phyloP scores from a whole-genome alignment of 1,140 invertebrate species.

The Lethocerus indicus region DNA sequence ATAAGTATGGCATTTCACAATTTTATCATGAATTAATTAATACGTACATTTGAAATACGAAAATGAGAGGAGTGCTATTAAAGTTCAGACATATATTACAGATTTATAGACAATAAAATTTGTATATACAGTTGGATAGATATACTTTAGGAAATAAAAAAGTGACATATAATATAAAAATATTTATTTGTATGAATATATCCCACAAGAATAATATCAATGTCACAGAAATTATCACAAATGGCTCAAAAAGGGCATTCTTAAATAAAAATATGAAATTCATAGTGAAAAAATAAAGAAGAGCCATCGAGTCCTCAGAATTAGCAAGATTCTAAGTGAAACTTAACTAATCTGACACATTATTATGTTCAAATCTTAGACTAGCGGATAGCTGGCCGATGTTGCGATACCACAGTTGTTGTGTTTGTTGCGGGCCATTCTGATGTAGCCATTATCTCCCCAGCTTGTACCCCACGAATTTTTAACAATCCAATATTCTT shows the following conservation, averaged over 20 bases:
- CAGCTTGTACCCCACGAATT: conserved; percentile 33
- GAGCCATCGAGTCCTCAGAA: neutral
- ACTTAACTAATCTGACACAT: neutral
- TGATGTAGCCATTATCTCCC: conserved; percentile 35
- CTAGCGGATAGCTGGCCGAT: conserved; percentile 24
- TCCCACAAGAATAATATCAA: neutral
- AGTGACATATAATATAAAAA: neutral
- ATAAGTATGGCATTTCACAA: too few species aligned
- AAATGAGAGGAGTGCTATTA: too few species aligned
- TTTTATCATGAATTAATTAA: too few species aligned
- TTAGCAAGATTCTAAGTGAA: neutral
- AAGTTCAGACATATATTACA: too few species aligned
- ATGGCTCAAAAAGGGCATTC: neutral
- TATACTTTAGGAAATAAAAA: neutral
- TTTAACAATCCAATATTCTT: conserved; percentile 71
- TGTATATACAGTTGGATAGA: too few species aligned
- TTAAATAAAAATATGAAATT: neutral
- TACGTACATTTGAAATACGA: too few species aligned
- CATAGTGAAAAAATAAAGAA: neutral
- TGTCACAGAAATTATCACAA: neutral
- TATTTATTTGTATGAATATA: neutral
- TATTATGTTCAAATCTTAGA: conserved; percentile 9
- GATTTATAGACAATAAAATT: too few species aligned
- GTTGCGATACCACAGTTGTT: conserved; percentile 39
- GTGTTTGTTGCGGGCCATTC: conserved; percentile 31